phyloP scores from a whole-genome alignment of 2,797 vertebrate species.

The Chromis chromis region DNA sequence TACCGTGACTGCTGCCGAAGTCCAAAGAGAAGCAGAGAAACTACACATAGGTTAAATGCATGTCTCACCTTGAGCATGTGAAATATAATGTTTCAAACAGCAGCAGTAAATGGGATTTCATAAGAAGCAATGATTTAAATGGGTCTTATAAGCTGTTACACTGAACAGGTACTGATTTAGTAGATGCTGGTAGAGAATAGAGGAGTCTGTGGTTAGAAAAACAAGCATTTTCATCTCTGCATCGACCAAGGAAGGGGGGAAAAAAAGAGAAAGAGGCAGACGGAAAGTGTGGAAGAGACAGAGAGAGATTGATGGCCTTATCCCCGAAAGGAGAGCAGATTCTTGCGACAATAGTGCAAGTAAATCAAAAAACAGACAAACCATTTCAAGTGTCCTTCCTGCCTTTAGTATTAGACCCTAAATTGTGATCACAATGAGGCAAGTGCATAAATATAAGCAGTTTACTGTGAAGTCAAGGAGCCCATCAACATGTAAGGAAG shows the following conservation, averaged over 20 bases:
- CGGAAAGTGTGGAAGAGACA: conserved; percentile 44
- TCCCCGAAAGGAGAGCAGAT: conserved; percentile 32
- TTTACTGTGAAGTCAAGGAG: neutral
- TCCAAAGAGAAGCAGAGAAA: conserved; percentile 46
- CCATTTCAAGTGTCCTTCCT: conserved; percentile 26
- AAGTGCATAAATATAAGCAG: neutral
- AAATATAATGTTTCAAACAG: neutral
- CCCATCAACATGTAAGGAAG: too few relatives aligned
- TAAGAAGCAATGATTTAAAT: neutral
- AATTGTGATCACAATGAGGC: conserved; percentile 11
- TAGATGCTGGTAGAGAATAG: conserved; percentile 1
- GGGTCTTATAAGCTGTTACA: neutral
- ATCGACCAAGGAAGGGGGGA: conserved; percentile 37
- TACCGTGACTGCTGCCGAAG: conserved; percentile 59
- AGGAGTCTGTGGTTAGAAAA: conserved; percentile 25
- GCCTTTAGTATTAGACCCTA: conserved; percentile 8
- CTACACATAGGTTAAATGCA: conserved; percentile 44
- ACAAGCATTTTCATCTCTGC: conserved; percentile 26
- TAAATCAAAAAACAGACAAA: conserved; percentile 48
- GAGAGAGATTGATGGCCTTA: conserved; percentile 64
- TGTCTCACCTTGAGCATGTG: neutral
- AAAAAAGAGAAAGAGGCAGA: conserved; percentile 18
- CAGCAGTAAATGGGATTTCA: neutral
- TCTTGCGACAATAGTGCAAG: conserved; percentile 39
- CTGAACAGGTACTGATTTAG: conserved; percentile 17